phyloP scores from a whole-genome alignment of 2,888 invertebrate genomes.

The Tineola bisselliella region DNA sequence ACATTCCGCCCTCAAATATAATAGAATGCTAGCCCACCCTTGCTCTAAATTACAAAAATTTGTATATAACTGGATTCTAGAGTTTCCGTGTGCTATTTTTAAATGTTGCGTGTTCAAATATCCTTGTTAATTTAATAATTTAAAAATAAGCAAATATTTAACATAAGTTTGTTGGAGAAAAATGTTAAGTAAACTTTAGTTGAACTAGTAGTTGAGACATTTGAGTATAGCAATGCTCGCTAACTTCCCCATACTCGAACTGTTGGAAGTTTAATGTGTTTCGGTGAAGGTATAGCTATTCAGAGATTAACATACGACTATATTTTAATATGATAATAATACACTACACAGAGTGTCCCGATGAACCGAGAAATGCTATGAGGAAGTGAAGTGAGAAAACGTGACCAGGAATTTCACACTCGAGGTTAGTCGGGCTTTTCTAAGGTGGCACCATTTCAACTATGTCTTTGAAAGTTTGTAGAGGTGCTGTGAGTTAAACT shows the following conservation, averaged over 20 bases:
- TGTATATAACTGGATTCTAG: too few relatives aligned
- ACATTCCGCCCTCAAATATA: neutral
- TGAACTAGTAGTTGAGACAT: neutral
- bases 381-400: constrained; percentile 6
- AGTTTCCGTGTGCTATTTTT: too few relatives aligned
- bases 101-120: too few relatives aligned
- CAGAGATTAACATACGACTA: neutral
- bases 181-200: neutral
- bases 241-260: neutral
- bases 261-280: neutral
- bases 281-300: neutral
- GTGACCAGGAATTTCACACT: constrained; percentile 12
- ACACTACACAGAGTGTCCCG: neutral
- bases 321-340: constrained; percentile 4
- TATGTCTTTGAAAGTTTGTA: constrained; percentile 24
- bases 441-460: constrained; percentile 40
- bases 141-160: too few relatives aligned
- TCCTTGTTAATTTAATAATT: too few relatives aligned
- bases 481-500: neutral
- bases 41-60: neutral
- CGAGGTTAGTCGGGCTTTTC: constrained; percentile 31
- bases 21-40: neutral
- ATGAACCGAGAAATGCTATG: neutral
- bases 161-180: neutral
- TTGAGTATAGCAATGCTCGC: neutral